Evolutionary conservation across 2,888 invertebrate genomes (phyloP).

Genomic region (Tachina fera): DNA sequence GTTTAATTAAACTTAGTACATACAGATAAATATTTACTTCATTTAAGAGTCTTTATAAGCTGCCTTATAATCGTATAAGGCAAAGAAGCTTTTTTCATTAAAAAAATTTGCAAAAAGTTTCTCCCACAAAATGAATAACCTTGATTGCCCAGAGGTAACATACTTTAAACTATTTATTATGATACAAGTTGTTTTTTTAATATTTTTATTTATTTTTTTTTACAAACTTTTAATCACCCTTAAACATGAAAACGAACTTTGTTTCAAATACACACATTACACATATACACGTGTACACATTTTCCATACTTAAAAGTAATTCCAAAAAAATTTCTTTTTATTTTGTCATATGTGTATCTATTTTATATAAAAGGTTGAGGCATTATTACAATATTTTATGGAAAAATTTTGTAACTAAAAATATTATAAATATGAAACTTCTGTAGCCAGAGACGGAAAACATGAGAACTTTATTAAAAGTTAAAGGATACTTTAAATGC

Average conservation of each 20-base stretch:
- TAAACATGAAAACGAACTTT: background rate
- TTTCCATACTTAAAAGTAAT: background rate
- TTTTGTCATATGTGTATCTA: background rate
- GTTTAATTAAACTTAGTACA: too few species aligned
- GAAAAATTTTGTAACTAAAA: background rate
- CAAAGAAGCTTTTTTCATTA: too few species aligned
- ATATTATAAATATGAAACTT: background rate
- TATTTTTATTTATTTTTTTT: too few species aligned
- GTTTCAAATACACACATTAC: background rate
- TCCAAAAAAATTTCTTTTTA: background rate
- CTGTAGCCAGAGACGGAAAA: background rate
- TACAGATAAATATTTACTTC: too few species aligned
- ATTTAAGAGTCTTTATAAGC: too few species aligned
- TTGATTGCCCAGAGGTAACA: background rate
- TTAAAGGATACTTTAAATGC: background rate
- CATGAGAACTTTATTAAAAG: background rate
- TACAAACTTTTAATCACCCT: background rate
- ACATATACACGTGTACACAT: background rate
- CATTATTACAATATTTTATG: slow-evolving; percentile 4
- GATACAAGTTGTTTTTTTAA: background rate
- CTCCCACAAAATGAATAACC: background rate
- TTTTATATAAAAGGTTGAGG: background rate
- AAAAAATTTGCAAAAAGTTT: background rate
- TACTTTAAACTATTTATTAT: background rate
- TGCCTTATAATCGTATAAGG: too few species aligned